These are phyloP conservation scores for Nematostella vectensis DNA, from an alignment of 92 coral and sea anemone species.

Conservation along the genomic window DNA sequence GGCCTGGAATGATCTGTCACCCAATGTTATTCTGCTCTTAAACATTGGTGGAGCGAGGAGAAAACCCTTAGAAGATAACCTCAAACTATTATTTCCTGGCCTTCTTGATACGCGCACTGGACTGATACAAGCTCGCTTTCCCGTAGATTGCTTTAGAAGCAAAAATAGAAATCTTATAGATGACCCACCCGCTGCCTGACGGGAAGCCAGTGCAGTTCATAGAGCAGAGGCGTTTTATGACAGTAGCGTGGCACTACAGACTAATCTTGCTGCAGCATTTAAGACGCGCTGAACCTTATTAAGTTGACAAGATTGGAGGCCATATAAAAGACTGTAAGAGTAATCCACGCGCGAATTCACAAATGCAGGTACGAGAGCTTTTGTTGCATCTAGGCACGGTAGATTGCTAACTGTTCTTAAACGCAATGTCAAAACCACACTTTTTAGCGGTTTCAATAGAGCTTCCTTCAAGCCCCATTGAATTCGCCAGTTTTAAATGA, in stretches of 20 bases:
- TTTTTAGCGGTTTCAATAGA: constrained; percentile 29
- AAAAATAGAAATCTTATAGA: neutral
- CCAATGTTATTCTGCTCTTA: constrained; percentile 5
- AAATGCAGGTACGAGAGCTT: constrained; percentile 20
- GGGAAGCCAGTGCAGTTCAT: constrained; percentile 35
- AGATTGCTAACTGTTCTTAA: constrained; percentile 14
- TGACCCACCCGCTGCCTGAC: constrained; percentile 26
- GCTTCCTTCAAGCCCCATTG: constrained; percentile 36
- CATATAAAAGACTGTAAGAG: constrained; percentile 10
- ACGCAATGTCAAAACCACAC: constrained; percentile 32
- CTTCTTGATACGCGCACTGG: no score
- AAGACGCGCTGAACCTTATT: constrained; percentile 23
- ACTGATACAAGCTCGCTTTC: constrained; percentile 2
- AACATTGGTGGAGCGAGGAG: constrained; percentile 12
- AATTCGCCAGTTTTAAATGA: constrained; percentile 49
- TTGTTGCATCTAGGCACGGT: constrained; percentile 10
- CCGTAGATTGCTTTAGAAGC: constrained; percentile 1
- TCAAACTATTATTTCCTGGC: neutral
- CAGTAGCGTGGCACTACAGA: constrained; percentile 30
- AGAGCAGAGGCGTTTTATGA: constrained; percentile 32
- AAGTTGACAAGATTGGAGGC: constrained; percentile 7
- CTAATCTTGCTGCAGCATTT: constrained; percentile 15
- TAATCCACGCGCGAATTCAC: constrained; percentile 15
- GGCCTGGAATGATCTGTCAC: constrained; percentile 3
- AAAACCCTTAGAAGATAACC: constrained; percentile 1